Percentiles rank a stretch among this genome's conserved stretches.
Evolutionary conservation across 1,140 invertebrate genomes (phyloP).

Genomic region (Samia ricini): DNA sequence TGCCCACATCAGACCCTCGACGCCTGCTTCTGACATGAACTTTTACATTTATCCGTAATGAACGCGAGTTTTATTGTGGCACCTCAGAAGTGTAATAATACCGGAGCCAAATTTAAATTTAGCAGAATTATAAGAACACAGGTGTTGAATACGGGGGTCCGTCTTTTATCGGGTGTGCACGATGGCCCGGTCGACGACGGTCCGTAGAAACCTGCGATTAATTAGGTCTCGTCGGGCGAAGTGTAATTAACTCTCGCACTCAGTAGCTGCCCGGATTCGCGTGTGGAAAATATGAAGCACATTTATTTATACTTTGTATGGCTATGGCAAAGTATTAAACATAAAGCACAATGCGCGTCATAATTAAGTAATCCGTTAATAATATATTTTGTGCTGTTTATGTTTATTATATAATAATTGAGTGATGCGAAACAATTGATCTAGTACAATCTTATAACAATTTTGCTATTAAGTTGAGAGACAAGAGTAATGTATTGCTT

Average conservation of each 20-base stretch:
- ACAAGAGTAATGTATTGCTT: slow-evolving; percentile 54
- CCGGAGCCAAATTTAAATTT: slow-evolving; percentile 44
- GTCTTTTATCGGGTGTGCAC: slow-evolving; percentile 39
- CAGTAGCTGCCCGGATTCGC: slow-evolving; percentile 23
- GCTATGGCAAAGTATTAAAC: neutral
- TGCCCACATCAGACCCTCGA: neutral
- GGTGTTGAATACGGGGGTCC: slow-evolving; percentile 45
- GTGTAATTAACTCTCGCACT: slow-evolving; percentile 41
- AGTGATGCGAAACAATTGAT: neutral
- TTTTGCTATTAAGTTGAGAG: slow-evolving; percentile 21
- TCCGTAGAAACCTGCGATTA: slow-evolving; percentile 34
- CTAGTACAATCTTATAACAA: neutral
- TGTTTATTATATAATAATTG: too few relatives aligned
- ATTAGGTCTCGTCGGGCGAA: slow-evolving; percentile 43
- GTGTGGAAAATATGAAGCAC: slow-evolving; percentile 18
- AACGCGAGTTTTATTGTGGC: slow-evolving; percentile 15
- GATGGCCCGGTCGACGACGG: slow-evolving; percentile 5
- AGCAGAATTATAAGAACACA: slow-evolving; percentile 39
- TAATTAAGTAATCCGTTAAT: too few relatives aligned
- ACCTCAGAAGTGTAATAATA: slow-evolving; percentile 23
- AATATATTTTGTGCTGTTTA: too few relatives aligned
- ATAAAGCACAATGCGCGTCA: neutral
- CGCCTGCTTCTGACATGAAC: neutral
- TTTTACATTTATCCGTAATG: slow-evolving; percentile 17
- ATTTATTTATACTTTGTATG: neutral